Conservation (phyloP, 2,113 vertebrate genomes). For the Prionailurus bengalensis region DNA sequence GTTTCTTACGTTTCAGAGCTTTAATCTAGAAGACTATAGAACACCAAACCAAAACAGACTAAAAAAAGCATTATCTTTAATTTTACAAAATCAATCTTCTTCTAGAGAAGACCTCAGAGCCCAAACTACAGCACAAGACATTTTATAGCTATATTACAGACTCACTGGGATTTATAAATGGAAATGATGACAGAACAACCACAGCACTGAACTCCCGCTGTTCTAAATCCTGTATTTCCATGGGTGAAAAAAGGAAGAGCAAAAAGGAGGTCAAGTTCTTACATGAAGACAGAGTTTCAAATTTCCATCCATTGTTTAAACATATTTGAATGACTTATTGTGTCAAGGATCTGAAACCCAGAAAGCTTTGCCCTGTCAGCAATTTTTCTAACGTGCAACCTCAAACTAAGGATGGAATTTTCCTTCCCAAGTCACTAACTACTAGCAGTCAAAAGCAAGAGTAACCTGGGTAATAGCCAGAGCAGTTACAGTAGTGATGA, state of each 20-base stretch:
- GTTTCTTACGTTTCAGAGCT: conserved; percentile 40
- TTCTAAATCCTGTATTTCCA: conserved; percentile 3
- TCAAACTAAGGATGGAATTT: conserved; percentile 82
- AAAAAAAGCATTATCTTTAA: neutral
- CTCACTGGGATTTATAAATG: conserved; percentile 18
- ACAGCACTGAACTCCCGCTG: neutral
- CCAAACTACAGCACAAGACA: conserved; percentile 34
- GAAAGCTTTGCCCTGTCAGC: conserved; percentile 33
- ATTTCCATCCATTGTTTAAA: conserved; percentile 64
- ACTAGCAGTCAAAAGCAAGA: conserved; percentile 65
- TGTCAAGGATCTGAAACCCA: conserved; percentile 61
- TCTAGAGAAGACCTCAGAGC: conserved; percentile 15
- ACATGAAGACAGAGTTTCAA: conserved; percentile 61
- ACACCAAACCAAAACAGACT: conserved; percentile 2
- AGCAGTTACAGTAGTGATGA: conserved; percentile 7
- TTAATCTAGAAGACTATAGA: neutral
- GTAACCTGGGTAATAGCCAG: neutral
- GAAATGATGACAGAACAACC: conserved; percentile 67
- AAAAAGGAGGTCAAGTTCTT: neutral
- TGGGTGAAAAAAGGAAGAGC: neutral
- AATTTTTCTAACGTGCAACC: conserved; percentile 83
- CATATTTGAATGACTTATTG: conserved; percentile 53
- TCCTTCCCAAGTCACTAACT: conserved; percentile 82
- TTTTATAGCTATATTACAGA: conserved; percentile 31
- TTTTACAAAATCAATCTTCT: conserved; percentile 60